phyloP scores from a whole-genome alignment of 2,797 vertebrate genomes.

The Loriculus beryllinus region DNA sequence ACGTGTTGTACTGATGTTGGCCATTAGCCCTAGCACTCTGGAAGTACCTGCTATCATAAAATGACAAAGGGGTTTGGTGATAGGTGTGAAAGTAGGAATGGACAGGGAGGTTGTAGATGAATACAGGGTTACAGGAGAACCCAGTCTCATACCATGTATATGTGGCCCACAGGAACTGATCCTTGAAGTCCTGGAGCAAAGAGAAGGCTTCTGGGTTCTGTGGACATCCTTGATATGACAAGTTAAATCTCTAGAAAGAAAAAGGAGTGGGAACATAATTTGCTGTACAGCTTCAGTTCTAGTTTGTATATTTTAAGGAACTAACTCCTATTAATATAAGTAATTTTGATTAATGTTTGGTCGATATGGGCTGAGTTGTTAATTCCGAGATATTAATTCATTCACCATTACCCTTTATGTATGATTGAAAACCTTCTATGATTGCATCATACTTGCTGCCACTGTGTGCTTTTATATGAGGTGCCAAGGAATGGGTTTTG shows the following conservation, averaged over 20 bases:
- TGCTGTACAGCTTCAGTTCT: not conserved
- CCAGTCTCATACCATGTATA: not conserved
- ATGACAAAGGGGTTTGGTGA: not conserved
- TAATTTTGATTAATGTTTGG: not conserved
- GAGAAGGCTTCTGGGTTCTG: not conserved
- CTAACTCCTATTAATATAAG: not conserved
- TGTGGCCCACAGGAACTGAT: not conserved
- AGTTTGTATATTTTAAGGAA: not conserved
- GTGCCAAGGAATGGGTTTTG: not conserved
- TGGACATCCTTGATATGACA: not conserved
- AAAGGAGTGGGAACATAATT: rapidly evolving
- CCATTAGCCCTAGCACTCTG: not conserved
- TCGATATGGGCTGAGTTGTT: not conserved
- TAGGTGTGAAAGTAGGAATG: not conserved
- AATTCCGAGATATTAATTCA: not conserved
- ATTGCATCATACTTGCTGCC: not conserved
- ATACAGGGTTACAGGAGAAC: not conserved
- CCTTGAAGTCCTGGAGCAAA: not conserved
- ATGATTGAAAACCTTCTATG: not conserved
- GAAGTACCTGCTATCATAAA: not conserved
- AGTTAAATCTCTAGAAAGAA: not conserved
- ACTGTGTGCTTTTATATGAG: not conserved
- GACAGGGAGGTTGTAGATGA: not conserved
- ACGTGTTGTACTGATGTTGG: conserved; percentile 25
- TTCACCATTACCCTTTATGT: not conserved